Percentiles rank a stretch among this genome's conserved stretches.
These are phyloP conservation scores for Oedothorax gibbosus DNA, from an alignment of 1,140 invertebrate species.

Conservation along the genomic window DNA sequence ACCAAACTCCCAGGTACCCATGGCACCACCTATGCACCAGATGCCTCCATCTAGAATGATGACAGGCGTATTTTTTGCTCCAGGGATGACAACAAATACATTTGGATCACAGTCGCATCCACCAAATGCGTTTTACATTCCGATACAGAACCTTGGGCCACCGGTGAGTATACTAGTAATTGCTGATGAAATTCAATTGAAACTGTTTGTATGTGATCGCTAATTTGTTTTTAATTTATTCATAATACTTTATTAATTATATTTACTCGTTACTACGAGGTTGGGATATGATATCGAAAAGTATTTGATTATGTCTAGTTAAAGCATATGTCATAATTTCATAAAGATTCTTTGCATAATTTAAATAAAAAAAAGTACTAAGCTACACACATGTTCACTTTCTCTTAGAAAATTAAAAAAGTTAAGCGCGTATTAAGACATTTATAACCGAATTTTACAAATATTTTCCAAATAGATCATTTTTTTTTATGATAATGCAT, in stretches of 20 bases:
- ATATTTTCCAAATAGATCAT: no score
- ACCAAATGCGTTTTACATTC: constrained; percentile 24
- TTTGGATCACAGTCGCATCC: neutral
- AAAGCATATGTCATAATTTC: no score
- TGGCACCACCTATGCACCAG: neutral
- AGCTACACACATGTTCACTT: no score
- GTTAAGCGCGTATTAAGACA: no score
- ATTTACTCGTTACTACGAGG: neutral
- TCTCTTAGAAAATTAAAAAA: no score
- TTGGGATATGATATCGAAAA: neutral
- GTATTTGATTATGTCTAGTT: no score
- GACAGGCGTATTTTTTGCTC: constrained; percentile 19
- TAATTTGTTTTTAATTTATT: neutral
- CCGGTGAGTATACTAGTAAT: constrained; percentile 12
- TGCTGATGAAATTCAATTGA: neutral
- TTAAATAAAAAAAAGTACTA: no score
- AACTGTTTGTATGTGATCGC: no score
- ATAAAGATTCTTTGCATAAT: no score
- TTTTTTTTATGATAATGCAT: no score
- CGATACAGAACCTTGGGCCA: constrained; percentile 27
- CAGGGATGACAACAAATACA: neutral
- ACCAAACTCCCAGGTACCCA: neutral
- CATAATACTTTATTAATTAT: neutral
- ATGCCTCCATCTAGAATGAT: neutral
- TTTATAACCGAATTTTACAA: no score